Evolutionary conservation across 2,888 invertebrate genomes (phyloP).

Genomic region (Eubasilissa splendida): DNA sequence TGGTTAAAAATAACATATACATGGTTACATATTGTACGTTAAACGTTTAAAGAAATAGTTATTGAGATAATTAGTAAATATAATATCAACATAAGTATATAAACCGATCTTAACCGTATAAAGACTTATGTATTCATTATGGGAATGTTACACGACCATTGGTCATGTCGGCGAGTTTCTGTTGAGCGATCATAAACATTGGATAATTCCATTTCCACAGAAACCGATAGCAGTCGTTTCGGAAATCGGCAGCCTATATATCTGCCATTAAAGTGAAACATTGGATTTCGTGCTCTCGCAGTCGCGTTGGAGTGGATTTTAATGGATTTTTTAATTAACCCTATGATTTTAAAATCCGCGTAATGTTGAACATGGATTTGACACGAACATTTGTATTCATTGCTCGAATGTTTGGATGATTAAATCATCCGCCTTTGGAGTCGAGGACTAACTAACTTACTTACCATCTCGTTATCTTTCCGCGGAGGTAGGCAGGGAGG

Average conservation of each 20-base stretch:
- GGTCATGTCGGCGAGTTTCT: constrained; percentile 5
- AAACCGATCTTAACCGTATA: background rate
- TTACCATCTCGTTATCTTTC: no score
- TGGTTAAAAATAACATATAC: no score
- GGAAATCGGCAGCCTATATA: constrained; percentile 26
- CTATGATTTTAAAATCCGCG: background rate
- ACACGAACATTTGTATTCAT: no score
- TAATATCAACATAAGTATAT: background rate
- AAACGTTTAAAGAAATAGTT: no score
- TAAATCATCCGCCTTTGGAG: no score
- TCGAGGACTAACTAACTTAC: no score
- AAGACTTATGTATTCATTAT: background rate
- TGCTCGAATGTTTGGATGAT: no score
- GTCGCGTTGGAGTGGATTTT: constrained; percentile 12
- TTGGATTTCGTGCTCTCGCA: constrained; percentile 1
- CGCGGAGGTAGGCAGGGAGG: no score
- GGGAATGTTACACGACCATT: background rate
- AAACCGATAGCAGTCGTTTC: constrained; percentile 22
- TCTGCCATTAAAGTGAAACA: constrained; percentile 16
- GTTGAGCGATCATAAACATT: constrained; percentile 25
- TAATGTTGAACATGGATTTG: background rate
- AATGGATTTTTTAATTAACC: constrained; percentile 9
- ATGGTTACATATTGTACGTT: no score
- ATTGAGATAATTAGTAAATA: background rate
- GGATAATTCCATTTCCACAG: constrained; percentile 12